These are phyloP conservation scores for Tympanoctomys barrerae DNA, from an alignment of 2,797 vertebrate genomes.

Conservation along the genomic window DNA sequence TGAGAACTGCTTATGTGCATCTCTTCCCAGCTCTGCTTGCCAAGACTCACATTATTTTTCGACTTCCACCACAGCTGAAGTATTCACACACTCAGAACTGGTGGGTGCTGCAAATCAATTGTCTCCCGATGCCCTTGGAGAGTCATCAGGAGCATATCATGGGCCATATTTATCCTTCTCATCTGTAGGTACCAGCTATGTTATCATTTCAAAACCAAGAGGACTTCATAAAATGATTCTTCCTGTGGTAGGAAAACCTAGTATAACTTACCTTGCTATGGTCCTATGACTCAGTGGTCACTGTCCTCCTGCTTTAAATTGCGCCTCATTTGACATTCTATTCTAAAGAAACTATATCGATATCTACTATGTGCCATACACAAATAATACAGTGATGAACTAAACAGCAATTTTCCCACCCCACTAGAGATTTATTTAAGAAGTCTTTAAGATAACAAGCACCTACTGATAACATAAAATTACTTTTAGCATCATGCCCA, in stretches of 20 bases:
- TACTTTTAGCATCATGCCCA: neutral
- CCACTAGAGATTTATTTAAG: neutral
- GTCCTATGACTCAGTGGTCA: neutral
- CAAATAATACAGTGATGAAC: neutral
- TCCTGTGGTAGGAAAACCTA: neutral
- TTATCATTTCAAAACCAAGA: neutral
- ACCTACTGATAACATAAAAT: neutral
- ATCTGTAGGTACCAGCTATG: too few relatives aligned
- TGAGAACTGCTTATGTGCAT: neutral
- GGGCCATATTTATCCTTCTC: neutral
- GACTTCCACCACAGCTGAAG: neutral
- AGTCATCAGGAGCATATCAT: neutral
- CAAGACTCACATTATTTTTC: neutral
- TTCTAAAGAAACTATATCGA: neutral
- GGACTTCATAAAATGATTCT: neutral
- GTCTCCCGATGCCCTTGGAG: neutral
- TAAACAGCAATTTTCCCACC: neutral
- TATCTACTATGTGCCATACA: neutral
- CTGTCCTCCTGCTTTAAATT: neutral
- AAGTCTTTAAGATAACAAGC: neutral
- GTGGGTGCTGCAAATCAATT: neutral
- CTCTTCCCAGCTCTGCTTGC: neutral
- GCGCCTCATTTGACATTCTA: neutral
- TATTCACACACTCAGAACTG: neutral
- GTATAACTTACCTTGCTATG: neutral